A percentile compares a stretch with the other conserved stretches of the same genome.
These are phyloP conservation scores for Drosophila takahashii DNA, from an alignment of 1,140 invertebrate genomes.

Conservation along the genomic window DNA sequence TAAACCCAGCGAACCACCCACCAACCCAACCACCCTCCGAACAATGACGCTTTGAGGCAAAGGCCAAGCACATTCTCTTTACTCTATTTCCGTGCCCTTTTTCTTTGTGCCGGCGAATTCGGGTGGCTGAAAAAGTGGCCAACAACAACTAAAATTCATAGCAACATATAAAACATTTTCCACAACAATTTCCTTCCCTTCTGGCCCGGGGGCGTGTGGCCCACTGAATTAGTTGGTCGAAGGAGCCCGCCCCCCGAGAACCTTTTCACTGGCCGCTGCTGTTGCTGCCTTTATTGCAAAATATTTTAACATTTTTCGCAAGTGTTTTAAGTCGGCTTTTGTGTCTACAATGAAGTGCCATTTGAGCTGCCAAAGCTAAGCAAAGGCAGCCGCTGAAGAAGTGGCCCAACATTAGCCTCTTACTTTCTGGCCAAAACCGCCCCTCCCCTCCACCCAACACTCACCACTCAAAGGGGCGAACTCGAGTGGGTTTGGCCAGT, in stretches of 20 bases:
- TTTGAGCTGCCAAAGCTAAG: conserved; percentile 62
- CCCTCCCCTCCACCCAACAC: not conserved
- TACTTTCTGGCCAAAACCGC: conserved; percentile 51
- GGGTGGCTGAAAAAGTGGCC: conserved; percentile 27
- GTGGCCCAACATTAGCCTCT: conserved; percentile 43
- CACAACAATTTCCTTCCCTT: conserved; percentile 68
- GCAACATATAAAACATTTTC: conserved; percentile 82
- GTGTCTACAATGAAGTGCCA: conserved; percentile 79
- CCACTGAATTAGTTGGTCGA: conserved; percentile 47
- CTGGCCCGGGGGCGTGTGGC: conserved; percentile 18
- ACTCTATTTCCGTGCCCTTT: conserved; percentile 71
- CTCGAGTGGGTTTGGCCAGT: conserved; percentile 49
- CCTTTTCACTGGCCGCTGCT: conserved; percentile 63
- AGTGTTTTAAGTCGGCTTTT: conserved; percentile 81
- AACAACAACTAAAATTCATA: conserved; percentile 74
- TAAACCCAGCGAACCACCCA: conserved; percentile 27
- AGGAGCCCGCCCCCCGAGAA: conserved; percentile 10
- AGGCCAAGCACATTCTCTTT: conserved; percentile 78
- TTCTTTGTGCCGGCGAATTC: conserved; percentile 39
- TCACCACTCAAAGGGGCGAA: not conserved
- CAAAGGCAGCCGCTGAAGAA: conserved; percentile 36
- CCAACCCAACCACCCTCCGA: conserved; percentile 25
- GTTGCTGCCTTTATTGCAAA: conserved; percentile 70
- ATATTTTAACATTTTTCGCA: conserved; percentile 82
- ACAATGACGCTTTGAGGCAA: conserved; percentile 76